Evolutionary conservation across 2,113 vertebrate species (phyloP), one percentile per base, ranked within the genome.

Genomic region (Microtus ochrogaster): DNA sequence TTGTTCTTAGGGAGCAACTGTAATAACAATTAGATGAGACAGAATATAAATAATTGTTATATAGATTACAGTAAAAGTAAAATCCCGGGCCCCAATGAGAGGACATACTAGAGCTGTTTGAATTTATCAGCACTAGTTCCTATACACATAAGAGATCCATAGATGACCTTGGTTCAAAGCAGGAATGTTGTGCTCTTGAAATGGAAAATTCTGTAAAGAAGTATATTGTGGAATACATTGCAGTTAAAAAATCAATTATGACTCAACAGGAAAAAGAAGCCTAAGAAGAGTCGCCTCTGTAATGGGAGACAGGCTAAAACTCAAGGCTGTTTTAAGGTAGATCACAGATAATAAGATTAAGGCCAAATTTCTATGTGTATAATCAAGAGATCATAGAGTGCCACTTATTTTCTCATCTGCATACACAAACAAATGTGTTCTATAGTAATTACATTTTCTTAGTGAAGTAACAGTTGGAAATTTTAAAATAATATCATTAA

Each of bases 401-500:
- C 5, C 13, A 41, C 39, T 92, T 30, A 85, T 89, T 84, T 84
- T 88, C 84, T n/a, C 14, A n/a, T 26, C 73, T 24, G 11, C 10
- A 52, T 7, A 85, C 1, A 89, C 28, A 65, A 2, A 70, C 6
- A 52, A 33, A 52, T 21, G 28, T 49, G 16, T 65, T 93, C 86
- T 11, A 78, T 28, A 61, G 9, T 66, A 79, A 92, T 93, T 91
- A 68, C 41, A 68, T 78, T 89, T 89, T 52, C 74, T 24, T 47
- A 91, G 39, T 58, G 47, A 24, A 68, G 16, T 70, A 81, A 89
- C 26, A 94, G 8, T 39, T 96, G 65, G 55, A 72, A 93, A 96
- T 44, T 44, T 87, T 96, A 79, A 89, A 97, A 17, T 83, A 4
- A 58, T 44, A 72, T 33, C 36, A 82, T 58, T 58, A 58, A 39